Base-by-base conservation (phyloP, 1,140 invertebrate genomes). In the Phymorhynchus buccinoides region DNA sequence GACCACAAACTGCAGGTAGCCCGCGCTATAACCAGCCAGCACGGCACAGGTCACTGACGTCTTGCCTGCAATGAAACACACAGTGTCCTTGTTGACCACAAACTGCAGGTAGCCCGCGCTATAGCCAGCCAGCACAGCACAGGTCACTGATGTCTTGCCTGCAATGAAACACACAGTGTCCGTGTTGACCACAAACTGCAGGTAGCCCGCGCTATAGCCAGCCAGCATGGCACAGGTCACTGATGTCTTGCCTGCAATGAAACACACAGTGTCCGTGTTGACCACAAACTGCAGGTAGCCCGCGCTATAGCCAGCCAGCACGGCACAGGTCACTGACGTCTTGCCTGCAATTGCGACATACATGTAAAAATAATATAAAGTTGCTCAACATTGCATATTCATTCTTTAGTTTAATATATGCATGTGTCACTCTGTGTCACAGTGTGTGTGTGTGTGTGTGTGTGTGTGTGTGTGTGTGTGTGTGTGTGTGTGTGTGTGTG, bases 211-310 rank as follows among this genome's bases (percentile, higher is more conserved):
- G 22, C 73, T 66, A 30, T 41, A 83, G 41, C 81, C 81, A 0
- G 44, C 81, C 37, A 83, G 81, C n/a, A 4, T 71, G 37, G 73
- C 39, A 22, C 37, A n/a, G 27, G 81, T 30, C 37, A 83, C 81
- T 12, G 32, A 14, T 12, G 39, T 41, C 81, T 83, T 62, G n/a
- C 81, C 81, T 83, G 52, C 3, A 82, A 7, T 30, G 4, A 42
- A 44, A 80, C 81, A 83, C 66, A 83, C 39, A 22, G 81, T 83
- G 81, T 83, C 56, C 14, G 62, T 71, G 81, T 83, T 68, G 37
- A 83, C 41, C 9, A 73, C 14, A n/a, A 83, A 83, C 22, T 71
- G 39, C 12, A 73, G 81, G 66, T 83, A 83, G 16, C 81, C 81
- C 39, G 30, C 7, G 22, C 73, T 66, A 30, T 41, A 83, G 41